Percentiles rank a stretch among this genome's conserved stretches.
phyloP scores from a whole-genome alignment of 2,797 vertebrate species.

The Melanotaenia trifasciata region DNA sequence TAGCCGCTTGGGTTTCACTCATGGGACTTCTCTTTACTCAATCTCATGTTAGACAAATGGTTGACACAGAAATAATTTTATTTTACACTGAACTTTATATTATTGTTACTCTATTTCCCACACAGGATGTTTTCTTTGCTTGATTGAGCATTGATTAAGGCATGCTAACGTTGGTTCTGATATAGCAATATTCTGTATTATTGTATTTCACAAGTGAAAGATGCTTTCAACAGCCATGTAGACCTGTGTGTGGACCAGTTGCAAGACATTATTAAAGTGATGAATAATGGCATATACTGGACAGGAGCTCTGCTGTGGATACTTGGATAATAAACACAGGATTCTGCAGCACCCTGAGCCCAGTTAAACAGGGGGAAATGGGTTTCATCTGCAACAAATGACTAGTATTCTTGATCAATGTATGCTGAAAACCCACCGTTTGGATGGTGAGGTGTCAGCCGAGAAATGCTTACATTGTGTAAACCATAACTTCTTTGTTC shows the following conservation, averaged over 20 bases:
- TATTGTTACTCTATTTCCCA: conserved; percentile 56
- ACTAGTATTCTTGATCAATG: conserved; percentile 74
- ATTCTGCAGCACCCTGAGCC: conserved; percentile 61
- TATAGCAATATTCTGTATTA: conserved; percentile 38
- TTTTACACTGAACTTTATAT: conserved; percentile 53
- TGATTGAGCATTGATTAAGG: conserved; percentile 51
- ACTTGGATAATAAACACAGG: conserved; percentile 69
- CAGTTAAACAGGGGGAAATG: conserved; percentile 72
- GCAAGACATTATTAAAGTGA: conserved; percentile 37
- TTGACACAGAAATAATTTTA: conserved; percentile 33
- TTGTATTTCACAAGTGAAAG: conserved; percentile 44
- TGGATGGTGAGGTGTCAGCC: conserved; percentile 20
- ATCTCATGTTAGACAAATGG: conserved; percentile 50
- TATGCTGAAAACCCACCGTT: conserved; percentile 57
- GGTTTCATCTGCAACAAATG: conserved; percentile 78
- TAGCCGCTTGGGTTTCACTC: conserved; percentile 60
- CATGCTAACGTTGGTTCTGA: conserved; percentile 42
- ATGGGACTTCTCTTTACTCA: conserved; percentile 58
- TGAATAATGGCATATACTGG: conserved; percentile 41
- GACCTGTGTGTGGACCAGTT: conserved; percentile 21
- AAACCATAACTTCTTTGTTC: neutral
- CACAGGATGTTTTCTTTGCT: conserved; percentile 65
- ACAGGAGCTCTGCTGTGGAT: conserved; percentile 41
- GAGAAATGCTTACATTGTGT: conserved; percentile 14
- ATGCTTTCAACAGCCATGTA: conserved; percentile 19